A percentile compares a stretch with the other conserved stretches of the same genome.
phyloP scores from a whole-genome alignment of 2,888 invertebrate species.

The Diarsia brunnea region DNA sequence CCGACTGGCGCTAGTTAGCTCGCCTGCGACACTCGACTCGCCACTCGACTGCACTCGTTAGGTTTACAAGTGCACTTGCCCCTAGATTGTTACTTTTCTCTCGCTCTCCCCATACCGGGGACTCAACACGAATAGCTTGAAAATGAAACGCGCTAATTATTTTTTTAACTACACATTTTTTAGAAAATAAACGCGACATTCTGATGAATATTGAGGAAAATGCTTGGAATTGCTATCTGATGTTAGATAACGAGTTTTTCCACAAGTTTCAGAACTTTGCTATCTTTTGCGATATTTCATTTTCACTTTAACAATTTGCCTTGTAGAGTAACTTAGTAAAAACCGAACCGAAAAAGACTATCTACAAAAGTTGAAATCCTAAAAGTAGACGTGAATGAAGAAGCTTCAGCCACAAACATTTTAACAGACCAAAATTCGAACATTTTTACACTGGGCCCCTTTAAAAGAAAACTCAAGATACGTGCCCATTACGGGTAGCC shows the following conservation, averaged over 20 bases:
- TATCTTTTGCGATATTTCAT: slow-evolving; percentile 27
- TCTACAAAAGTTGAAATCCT: slow-evolving; percentile 14
- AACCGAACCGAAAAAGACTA: slow-evolving; percentile 2
- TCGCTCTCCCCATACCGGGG: slow-evolving; percentile 62
- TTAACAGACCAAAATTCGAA: slow-evolving; percentile 57
- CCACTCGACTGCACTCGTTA: slow-evolving; percentile 82
- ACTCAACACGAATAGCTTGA: slow-evolving; percentile 66
- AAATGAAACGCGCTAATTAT: slow-evolving; percentile 75
- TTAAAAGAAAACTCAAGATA: slow-evolving; percentile 78
- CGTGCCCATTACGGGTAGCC: slow-evolving; percentile 82
- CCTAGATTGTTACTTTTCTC: slow-evolving; percentile 81
- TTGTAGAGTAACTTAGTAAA: slow-evolving; percentile 23
- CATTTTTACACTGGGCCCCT: slow-evolving; percentile 62
- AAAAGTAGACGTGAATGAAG: slow-evolving; percentile 12
- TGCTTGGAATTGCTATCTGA: slow-evolving; percentile 41
- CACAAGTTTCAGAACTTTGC: slow-evolving; percentile 24
- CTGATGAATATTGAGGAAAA: slow-evolving; percentile 52
- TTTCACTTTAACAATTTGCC: slow-evolving; percentile 27
- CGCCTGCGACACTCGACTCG: slow-evolving; percentile 75
- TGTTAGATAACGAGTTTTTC: slow-evolving; percentile 39
- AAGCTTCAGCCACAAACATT: slow-evolving; percentile 20
- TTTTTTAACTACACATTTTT: slow-evolving; percentile 64
- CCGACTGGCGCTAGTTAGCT: slow-evolving; percentile 79
- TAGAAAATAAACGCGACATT: slow-evolving; percentile 50
- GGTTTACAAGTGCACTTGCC: slow-evolving; percentile 79